phyloP scores from a whole-genome alignment of 2,888 invertebrate genomes.

The Acheta domesticus region DNA sequence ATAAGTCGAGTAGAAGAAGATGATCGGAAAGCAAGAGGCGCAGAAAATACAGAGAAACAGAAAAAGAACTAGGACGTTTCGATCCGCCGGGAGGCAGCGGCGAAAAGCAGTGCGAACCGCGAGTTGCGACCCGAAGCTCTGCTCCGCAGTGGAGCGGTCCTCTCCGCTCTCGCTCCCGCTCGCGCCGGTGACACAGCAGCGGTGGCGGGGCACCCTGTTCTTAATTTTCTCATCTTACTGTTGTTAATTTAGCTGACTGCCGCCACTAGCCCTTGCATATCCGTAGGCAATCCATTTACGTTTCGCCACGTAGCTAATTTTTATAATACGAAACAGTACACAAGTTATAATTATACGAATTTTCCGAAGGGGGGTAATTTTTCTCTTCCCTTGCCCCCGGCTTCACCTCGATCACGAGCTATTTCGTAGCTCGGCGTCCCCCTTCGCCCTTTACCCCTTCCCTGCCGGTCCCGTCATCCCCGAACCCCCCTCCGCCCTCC shows the following conservation, averaged over 20 bases:
- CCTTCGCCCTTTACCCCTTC: neutral
- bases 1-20: too few species aligned
- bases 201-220: neutral
- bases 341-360: slow-evolving; percentile 1
- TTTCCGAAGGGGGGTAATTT: neutral
- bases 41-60: too few species aligned
- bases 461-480: neutral
- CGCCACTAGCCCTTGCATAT: neutral
- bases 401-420: neutral
- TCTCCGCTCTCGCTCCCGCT: too few species aligned
- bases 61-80: too few species aligned
- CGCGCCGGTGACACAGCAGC: neutral
- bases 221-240: slow-evolving; percentile 2
- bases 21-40: too few species aligned
- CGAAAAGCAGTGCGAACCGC: too few species aligned
- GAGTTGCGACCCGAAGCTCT: too few species aligned
- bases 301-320: slow-evolving; percentile 10
- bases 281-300: neutral
- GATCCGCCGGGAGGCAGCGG: too few species aligned
- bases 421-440: neutral
- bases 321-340: neutral
- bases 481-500: neutral
- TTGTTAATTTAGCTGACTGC: neutral
- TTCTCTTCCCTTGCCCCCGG: neutral
- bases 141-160: too few species aligned